Conservation (phyloP, 2,113 vertebrate genomes). For the Atherinomorus stipes region DNA sequence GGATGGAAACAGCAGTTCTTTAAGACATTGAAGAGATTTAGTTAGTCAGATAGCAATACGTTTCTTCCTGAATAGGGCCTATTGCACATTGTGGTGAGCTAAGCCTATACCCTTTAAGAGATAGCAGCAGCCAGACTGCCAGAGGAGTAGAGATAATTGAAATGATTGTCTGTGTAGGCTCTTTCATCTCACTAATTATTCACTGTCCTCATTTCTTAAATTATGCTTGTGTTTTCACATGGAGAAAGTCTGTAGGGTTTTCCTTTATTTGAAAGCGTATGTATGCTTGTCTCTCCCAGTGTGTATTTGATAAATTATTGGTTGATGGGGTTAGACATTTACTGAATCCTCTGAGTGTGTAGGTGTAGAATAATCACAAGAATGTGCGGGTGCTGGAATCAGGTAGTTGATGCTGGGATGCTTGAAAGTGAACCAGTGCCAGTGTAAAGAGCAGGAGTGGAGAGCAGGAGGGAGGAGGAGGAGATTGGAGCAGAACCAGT, state of each 20-base stretch:
- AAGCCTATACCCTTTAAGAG: constrained; percentile 64
- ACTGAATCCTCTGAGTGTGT: constrained; percentile 16
- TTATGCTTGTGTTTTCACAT: constrained; percentile 9
- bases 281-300: constrained; percentile 16
- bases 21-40: constrained; percentile 5
- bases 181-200: constrained; percentile 69
- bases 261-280: constrained; percentile 4
- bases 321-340: neutral
- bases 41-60: constrained; percentile 43
- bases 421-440: constrained; percentile 59
- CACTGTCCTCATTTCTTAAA: constrained; percentile 66
- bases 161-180: constrained; percentile 59
- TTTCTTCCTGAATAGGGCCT: constrained; percentile 45
- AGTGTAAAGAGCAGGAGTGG: constrained; percentile 36
- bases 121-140: constrained; percentile 58
- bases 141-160: constrained; percentile 70
- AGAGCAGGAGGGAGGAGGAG: constrained; percentile 13
- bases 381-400: constrained; percentile 56
- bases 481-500: constrained; percentile 53
- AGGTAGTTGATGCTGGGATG: constrained; percentile 74
- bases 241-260: constrained; percentile 16
- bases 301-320: constrained; percentile 32
- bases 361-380: constrained; percentile 57
- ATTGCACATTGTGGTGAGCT: constrained; percentile 42
- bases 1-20: neutral